phyloP scores from a whole-genome alignment of 1,140 invertebrate species.

The Lethrus apterus region DNA sequence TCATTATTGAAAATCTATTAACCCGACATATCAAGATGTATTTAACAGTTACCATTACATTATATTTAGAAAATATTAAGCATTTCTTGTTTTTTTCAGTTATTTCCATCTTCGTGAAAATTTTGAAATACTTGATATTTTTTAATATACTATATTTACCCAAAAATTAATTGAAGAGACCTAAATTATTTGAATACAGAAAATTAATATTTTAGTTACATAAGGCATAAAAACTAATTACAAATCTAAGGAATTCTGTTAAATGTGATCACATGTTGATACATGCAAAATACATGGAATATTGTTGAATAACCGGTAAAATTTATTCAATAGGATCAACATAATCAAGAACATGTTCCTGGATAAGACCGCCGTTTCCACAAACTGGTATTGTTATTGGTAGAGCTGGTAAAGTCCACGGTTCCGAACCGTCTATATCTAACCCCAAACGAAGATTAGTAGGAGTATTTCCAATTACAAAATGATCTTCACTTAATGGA shows the following conservation, averaged over 20 bases:
- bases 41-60: constrained; percentile 16
- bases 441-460: constrained; percentile 41
- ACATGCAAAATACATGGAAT: constrained; percentile 11
- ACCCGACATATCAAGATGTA: constrained; percentile 16
- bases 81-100: too few relatives aligned
- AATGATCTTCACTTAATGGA: constrained; percentile 47
- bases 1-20: constrained; percentile 9
- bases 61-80: too few relatives aligned
- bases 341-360: constrained; percentile 31
- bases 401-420: constrained; percentile 21
- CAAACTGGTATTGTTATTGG: constrained; percentile 26
- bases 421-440: constrained; percentile 34
- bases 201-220: too few relatives aligned
- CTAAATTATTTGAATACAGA: too few relatives aligned
- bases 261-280: too few relatives aligned
- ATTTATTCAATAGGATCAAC: constrained; percentile 18
- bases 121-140: too few relatives aligned
- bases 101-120: too few relatives aligned
- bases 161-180: too few relatives aligned
- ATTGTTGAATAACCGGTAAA: background rate
- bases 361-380: constrained; percentile 18
- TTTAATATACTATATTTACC: too few relatives aligned
- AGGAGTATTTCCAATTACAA: constrained; percentile 45
- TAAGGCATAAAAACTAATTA: too few relatives aligned
- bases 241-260: too few relatives aligned